Evolutionary conservation across 2,888 invertebrate species (phyloP).

Genomic region (Meganola albula): DNA sequence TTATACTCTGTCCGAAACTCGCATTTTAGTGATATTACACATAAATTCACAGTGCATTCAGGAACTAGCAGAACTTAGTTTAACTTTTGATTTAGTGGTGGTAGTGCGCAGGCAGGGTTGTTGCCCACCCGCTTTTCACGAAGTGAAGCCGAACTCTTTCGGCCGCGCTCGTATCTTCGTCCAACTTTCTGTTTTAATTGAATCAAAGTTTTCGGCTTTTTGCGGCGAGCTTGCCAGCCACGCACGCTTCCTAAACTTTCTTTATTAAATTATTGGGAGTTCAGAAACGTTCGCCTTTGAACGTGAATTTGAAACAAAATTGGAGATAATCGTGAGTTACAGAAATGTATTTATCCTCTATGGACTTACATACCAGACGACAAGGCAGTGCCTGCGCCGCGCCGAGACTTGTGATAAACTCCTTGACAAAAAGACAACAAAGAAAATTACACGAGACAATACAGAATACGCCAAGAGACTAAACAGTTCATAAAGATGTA

Average conservation of each 20-base stretch:
- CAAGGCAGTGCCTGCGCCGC: conserved; percentile 24
- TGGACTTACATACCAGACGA: conserved; percentile 26
- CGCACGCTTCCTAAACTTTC: conserved; percentile 74
- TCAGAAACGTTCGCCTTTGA: conserved; percentile 74
- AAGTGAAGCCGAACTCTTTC: conserved; percentile 41
- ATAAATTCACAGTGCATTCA: conserved; percentile 22
- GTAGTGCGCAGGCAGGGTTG: conserved; percentile 27
- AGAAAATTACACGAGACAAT: conserved; percentile 43
- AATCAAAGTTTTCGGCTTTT: conserved; percentile 77
- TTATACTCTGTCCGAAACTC: conserved; percentile 2
- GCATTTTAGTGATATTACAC: no score
- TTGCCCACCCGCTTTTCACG: conserved; percentile 26
- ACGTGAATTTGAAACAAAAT: conserved; percentile 63
- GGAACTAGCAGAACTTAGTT: conserved; percentile 21
- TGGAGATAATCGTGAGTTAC: conserved; percentile 58
- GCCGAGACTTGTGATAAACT: conserved; percentile 21
- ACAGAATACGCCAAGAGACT: conserved; percentile 48
- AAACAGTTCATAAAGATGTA: conserved; percentile 69
- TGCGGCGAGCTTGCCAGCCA: conserved; percentile 73
- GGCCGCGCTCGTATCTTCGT: conserved; percentile 58
- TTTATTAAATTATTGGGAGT: conserved; percentile 77
- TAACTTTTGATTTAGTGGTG: conserved; percentile 49
- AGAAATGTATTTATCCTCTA: conserved; percentile 46
- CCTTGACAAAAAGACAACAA: conserved; percentile 37
- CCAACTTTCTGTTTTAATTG: conserved; percentile 75